Base-by-base conservation (phyloP, 2,888 invertebrate species). In the Temnothorax unifasciatus region DNA sequence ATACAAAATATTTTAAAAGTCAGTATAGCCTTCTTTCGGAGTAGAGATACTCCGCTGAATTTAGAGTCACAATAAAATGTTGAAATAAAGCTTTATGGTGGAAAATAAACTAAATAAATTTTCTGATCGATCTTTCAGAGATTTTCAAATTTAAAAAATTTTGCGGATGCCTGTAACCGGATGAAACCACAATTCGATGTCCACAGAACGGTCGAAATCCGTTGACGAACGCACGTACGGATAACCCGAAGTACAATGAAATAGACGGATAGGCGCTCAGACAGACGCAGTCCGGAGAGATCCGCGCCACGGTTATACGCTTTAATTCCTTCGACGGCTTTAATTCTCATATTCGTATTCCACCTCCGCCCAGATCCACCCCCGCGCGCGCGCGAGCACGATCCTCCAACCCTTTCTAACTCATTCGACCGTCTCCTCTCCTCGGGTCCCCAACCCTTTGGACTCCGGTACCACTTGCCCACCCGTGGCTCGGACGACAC, bases 331-430 rank as follows among this genome's bases (percentile, higher is more conserved):
- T 94, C 94, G 93, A 93, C 93, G 93, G 93, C 92, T 94, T 94
- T 94, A 94, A 94, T 94, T 94, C 94, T 93, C 94, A 93, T 94
- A 94, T 94, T 94, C 94, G 93, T 94, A 94, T 94, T 94, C 93
- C 91, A 90, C 91, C 83, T 88, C 91, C 86, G 74, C 90, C 83
- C 82, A 88, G 79, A 83, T 84, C 83, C 47, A 81, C 47, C 71
- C 47, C 47, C 79, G 47, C 85, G 86, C 84, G 85, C 88, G 85
- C 79, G 47, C 85, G 86, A 85, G 85, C 88, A 82, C 84, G 63
- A 83, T 82, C 86, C 71, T 64, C 86, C 87, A 84, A 83, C 83
- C 84, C 86, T 85, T 83, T 84, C 84, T 74, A 57, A 82, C 84
- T 21, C 74, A 63, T 85, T 76, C 86, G 69, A 85, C 79, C 83